Evolutionary conservation across 2,797 vertebrate genomes (phyloP), one percentile per base, ranked within the genome.

Genomic region (Syngnathus rostellatus): DNA sequence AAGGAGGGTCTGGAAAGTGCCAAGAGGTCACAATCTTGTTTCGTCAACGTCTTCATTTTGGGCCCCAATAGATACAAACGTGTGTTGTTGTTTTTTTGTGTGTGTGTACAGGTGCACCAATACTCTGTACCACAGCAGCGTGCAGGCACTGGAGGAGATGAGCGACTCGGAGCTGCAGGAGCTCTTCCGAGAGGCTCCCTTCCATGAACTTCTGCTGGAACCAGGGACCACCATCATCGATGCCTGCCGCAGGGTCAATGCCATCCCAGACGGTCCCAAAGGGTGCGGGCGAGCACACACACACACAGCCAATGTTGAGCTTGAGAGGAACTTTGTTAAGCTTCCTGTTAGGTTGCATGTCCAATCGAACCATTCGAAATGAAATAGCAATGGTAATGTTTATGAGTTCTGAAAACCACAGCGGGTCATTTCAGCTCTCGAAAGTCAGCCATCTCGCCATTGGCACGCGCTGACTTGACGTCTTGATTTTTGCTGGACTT

Each of bases 81-180:
- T 55, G 12, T 31, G 31, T 31, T 31, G 0, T 19, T 31, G 9
- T 12, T 25, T 5, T 54, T 31, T 31, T 31, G 8, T 23, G 10
- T 5, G 25, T 66, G 10, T 17, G 8, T 67, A 57, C 77, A 99
- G 97, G 82, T 98, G 95, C 68, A 97, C 95, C 59, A 89, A 86
- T 2, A 95, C 91, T 7, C 87, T 99, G 66, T 99, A 94, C 75
- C 77, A 94, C 66, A 93, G 90, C 77, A 95, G 88, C 3, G 37
- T 93, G 62, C 84, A 92, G 55, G 94, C 94, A 2, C 63, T 99
- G 82, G 93, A 95, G 80, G 85, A 90, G 61, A 97, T 99, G 96
- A 94, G 92, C 60, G 97, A 99, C 16, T 78, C 88, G 61, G 97
- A 99, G 78, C 85, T 99, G 63, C 89, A 94, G 85, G 95, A 98